Conservation (phyloP, 2,797 vertebrate species). For the Paedocypris micromegethes region DNA sequence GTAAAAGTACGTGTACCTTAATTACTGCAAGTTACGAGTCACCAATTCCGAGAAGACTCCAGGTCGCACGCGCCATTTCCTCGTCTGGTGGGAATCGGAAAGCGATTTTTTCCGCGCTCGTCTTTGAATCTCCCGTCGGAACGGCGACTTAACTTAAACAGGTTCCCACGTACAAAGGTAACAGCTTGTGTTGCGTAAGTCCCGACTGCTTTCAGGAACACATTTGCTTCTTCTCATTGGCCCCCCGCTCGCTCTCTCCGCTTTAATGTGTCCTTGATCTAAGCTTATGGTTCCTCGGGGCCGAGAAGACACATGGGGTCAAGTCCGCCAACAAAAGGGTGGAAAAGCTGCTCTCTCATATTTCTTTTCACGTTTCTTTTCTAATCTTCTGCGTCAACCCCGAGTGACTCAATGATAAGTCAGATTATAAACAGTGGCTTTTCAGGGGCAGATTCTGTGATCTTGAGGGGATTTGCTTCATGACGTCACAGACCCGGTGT, state of each 20-base stretch:
- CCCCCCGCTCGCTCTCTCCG: slow-evolving; percentile 21
- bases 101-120: too few species aligned
- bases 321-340: slow-evolving; percentile 75
- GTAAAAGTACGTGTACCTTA: too few species aligned
- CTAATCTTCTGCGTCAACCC: slow-evolving; percentile 62
- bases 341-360: slow-evolving; percentile 68
- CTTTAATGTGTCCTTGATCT: slow-evolving; percentile 72
- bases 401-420: slow-evolving; percentile 65
- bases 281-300: slow-evolving; percentile 74
- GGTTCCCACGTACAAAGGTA: slow-evolving; percentile 44
- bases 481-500: slow-evolving; percentile 15
- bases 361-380: slow-evolving; percentile 58
- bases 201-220: slow-evolving; percentile 79
- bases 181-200: slow-evolving; percentile 77
- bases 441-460: slow-evolving; percentile 53
- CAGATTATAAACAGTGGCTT: slow-evolving; percentile 59
- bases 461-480: slow-evolving; percentile 37
- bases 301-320: slow-evolving; percentile 74
- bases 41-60: too few species aligned
- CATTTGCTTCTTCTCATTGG: slow-evolving; percentile 17
- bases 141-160: slow-evolving; percentile 34
- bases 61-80: too few species aligned
- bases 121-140: neutral
- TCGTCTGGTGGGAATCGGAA: too few species aligned
- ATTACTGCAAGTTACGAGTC: too few species aligned